Conservation (phyloP, 37 sponge, comb jelly and placozoan species). For the Diacarnus erythraeanus region DNA sequence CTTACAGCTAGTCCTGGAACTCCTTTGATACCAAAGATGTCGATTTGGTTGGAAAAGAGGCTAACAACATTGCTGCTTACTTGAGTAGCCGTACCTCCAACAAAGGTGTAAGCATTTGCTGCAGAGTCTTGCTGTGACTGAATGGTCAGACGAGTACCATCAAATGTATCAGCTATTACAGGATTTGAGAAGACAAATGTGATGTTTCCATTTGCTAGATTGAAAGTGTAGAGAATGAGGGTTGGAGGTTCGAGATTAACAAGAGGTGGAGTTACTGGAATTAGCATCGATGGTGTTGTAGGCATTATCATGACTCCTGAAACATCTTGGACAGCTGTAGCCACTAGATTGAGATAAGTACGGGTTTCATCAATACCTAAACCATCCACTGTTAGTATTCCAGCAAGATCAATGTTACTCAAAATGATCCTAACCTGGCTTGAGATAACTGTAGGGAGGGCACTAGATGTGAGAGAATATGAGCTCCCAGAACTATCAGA, state of each 20-base stretch:
- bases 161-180: slow-evolving; percentile 51
- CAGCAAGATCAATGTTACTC: slow-evolving; percentile 52
- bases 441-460: slow-evolving; percentile 16
- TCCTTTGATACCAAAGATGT: slow-evolving; percentile 70
- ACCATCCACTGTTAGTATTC: slow-evolving; percentile 40
- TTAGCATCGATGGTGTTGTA: slow-evolving; percentile 6
- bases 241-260: slow-evolving; percentile 66
- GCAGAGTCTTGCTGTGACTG: slow-evolving; percentile 29
- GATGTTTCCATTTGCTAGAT: slow-evolving; percentile 58
- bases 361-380: slow-evolving; percentile 19
- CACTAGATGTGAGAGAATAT: slow-evolving; percentile 37
- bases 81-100: slow-evolving; percentile 30
- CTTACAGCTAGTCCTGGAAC: slow-evolving; percentile 61
- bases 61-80: slow-evolving; percentile 14
- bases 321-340: slow-evolving; percentile 52
- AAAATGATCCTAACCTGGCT: slow-evolving; percentile 37
- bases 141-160: slow-evolving; percentile 61
- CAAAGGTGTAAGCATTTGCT: slow-evolving; percentile 49
- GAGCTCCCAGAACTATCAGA: slow-evolving; percentile 1
- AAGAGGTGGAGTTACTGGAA: slow-evolving; percentile 57
- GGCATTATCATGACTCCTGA: slow-evolving; percentile 45
- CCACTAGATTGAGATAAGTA: slow-evolving; percentile 51
- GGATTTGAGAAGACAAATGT: slow-evolving; percentile 67
- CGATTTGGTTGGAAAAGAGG: slow-evolving; percentile 38
- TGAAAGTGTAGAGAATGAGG: slow-evolving; percentile 66